These are phyloP conservation scores for Augochlora pura DNA, from an alignment of 1,140 invertebrate genomes.

Conservation along the genomic window DNA sequence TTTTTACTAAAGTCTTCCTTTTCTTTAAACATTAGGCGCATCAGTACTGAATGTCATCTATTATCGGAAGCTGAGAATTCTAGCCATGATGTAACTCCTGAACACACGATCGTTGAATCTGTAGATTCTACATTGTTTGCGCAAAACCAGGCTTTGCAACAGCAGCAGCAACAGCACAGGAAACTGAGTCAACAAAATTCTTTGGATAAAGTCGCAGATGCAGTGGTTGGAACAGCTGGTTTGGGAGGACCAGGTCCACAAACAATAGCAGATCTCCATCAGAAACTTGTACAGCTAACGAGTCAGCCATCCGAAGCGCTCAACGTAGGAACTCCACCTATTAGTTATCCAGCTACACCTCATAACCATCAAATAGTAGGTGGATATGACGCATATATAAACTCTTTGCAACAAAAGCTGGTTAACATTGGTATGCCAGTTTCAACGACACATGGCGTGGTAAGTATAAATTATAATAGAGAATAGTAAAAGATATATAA, in stretches of 20 bases:
- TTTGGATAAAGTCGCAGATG: constrained; percentile 75
- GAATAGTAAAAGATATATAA: neutral
- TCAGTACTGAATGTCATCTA: constrained; percentile 74
- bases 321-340: constrained; percentile 77
- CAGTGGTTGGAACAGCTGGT: neutral
- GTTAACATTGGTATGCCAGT: constrained; percentile 79
- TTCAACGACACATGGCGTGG: constrained; percentile 69
- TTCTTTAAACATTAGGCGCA: constrained; percentile 62
- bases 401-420: constrained; percentile 83
- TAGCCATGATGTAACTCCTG: constrained; percentile 77
- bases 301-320: constrained; percentile 80
- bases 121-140: constrained; percentile 65
- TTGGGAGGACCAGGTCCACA: constrained; percentile 72
- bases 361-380: constrained; percentile 76
- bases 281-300: constrained; percentile 81
- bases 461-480: constrained; percentile 57
- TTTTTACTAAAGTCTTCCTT: constrained; percentile 17
- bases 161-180: constrained; percentile 63
- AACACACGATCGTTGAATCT: constrained; percentile 75
- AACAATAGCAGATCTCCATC: constrained; percentile 82
- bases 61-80: constrained; percentile 76
- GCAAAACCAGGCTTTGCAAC: constrained; percentile 70
- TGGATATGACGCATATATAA: constrained; percentile 82
- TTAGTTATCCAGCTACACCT: constrained; percentile 82
- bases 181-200: constrained; percentile 81